Conservation (phyloP, 1,140 invertebrate genomes). For the Macrobrachium nipponense region DNA sequence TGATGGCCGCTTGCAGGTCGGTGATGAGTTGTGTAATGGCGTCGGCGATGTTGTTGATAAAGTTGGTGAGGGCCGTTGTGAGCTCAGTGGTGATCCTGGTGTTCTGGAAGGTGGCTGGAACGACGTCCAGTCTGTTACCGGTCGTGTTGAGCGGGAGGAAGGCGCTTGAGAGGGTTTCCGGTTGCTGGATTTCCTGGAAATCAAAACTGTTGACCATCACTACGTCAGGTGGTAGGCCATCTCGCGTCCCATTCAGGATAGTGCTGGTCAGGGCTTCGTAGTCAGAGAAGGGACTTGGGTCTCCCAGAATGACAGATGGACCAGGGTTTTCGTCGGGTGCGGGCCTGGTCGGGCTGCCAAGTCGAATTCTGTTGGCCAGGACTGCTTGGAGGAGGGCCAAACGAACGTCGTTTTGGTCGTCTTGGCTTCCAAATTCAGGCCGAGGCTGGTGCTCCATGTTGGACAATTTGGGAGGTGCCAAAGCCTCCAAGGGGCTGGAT, state of each 20-base stretch:
- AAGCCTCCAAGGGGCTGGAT: not conserved
- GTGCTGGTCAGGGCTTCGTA: slow-evolving; percentile 1
- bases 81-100: slow-evolving; percentile 20
- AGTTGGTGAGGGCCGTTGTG: slow-evolving; percentile 42
- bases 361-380: not conserved
- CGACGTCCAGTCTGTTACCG: not conserved
- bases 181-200: slow-evolving; percentile 1
- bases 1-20: slow-evolving; percentile 35
- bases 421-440: not conserved
- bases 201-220: not conserved
- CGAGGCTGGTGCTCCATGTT: not conserved
- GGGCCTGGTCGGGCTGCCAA: not conserved
- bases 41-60: slow-evolving; percentile 28
- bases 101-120: not conserved
- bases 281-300: slow-evolving; percentile 27
- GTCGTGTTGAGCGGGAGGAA: not conserved
- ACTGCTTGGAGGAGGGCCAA: not conserved
- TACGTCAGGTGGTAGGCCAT: not conserved
- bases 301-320: slow-evolving; percentile 8
- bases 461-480: not conserved
- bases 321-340: not conserved
- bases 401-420: not conserved
- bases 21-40: slow-evolving; percentile 41
- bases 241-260: not conserved
- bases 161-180: not conserved